Percentiles rank a stretch among this genome's conserved stretches.
phyloP scores from a whole-genome alignment of 2,113 vertebrate genomes.

The Mola mola region DNA sequence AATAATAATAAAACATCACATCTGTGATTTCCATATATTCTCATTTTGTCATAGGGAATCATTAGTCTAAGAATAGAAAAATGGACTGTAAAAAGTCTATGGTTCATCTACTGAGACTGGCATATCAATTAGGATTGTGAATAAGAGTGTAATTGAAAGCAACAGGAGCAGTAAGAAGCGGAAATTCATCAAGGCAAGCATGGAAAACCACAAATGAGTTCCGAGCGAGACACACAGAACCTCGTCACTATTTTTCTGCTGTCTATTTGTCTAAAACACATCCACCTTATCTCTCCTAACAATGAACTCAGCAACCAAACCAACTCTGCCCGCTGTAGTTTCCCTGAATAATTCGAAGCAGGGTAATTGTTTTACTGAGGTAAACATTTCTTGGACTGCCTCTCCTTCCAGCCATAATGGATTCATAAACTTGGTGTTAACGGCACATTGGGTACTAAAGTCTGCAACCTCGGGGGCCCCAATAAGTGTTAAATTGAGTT shows the following conservation, averaged over 20 bases:
- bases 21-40: constrained; percentile 21
- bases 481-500: constrained; percentile 75
- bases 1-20: constrained; percentile 9
- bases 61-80: constrained; percentile 74
- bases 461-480: constrained; percentile 62
- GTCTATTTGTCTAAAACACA: constrained; percentile 54
- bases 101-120: constrained; percentile 80
- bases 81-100: constrained; percentile 75
- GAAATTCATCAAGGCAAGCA: constrained; percentile 85
- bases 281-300: constrained; percentile 69
- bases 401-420: constrained; percentile 55
- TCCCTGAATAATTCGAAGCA: constrained; percentile 62
- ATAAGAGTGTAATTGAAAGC: constrained; percentile 83
- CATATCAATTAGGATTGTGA: constrained; percentile 83
- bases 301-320: constrained; percentile 72
- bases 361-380: constrained; percentile 71
- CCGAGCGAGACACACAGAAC: constrained; percentile 61
- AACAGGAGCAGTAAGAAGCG: constrained; percentile 81
- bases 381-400: constrained; percentile 62
- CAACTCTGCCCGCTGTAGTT: constrained; percentile 58
- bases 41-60: constrained; percentile 55
- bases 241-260: constrained; percentile 57
- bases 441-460: constrained; percentile 62
- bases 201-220: constrained; percentile 82
- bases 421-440: constrained; percentile 75